Evolutionary conservation across 2,888 invertebrate species (phyloP).

Genomic region (Polia nebulosa): DNA sequence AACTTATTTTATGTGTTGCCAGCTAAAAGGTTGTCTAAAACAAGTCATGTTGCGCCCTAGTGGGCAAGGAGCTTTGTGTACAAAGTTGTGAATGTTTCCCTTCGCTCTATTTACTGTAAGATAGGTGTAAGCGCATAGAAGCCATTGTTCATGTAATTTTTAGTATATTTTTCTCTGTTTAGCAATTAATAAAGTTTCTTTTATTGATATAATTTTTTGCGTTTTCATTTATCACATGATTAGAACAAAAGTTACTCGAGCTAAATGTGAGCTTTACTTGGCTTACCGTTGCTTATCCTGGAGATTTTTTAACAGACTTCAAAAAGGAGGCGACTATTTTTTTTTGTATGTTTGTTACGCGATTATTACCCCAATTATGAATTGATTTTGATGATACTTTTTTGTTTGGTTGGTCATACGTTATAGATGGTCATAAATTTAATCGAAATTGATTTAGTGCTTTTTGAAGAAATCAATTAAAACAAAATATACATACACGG

Average conservation of each 20-base stretch:
- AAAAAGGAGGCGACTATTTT: no score
- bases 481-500: no score
- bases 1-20: neutral
- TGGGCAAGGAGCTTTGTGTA: constrained; percentile 59
- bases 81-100: constrained; percentile 64
- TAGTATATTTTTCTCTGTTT: constrained; percentile 84
- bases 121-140: constrained; percentile 79
- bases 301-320: no score
- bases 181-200: constrained; percentile 87
- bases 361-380: no score
- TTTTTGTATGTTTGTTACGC: no score
- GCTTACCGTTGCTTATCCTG: no score
- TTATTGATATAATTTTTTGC: constrained; percentile 77
- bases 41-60: constrained; percentile 37
- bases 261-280: no score
- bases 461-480: no score
- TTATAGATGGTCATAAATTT: no score
- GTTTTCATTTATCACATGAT: constrained; percentile 23
- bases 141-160: constrained; percentile 87
- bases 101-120: constrained; percentile 68
- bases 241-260: neutral
- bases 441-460: no score
- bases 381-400: no score
- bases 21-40: neutral
- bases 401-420: no score